Evolutionary conservation across 2,113 vertebrate species (phyloP).

Genomic region (Toxotes jaculatrix): DNA sequence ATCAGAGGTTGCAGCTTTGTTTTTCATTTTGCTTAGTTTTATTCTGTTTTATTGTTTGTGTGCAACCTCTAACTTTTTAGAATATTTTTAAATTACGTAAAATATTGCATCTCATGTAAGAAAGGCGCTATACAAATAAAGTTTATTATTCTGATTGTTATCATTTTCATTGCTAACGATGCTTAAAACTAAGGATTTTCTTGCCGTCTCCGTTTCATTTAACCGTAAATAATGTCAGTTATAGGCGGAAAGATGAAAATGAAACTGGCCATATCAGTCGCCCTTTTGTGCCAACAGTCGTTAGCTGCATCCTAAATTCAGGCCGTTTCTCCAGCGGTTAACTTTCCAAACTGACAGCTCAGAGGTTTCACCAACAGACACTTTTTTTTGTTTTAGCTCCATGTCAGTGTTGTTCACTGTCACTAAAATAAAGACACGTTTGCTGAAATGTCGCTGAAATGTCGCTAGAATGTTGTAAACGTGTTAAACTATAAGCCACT

Average conservation of each 20-base stretch:
- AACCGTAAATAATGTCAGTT: not conserved
- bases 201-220: not conserved
- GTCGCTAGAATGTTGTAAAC: not conserved
- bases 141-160: not conserved
- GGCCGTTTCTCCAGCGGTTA: conserved; percentile 39
- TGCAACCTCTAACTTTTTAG: too few relatives aligned
- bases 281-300: not conserved
- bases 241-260: too few relatives aligned
- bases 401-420: not conserved
- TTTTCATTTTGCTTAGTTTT: not conserved
- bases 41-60: not conserved
- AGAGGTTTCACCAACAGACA: not conserved
- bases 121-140: not conserved
- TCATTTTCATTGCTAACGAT: not conserved
- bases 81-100: not conserved
- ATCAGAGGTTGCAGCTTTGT: not conserved
- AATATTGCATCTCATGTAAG: not conserved
- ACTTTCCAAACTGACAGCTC: conserved; percentile 63
- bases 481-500: not conserved
- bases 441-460: too few relatives aligned
- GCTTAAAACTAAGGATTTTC: not conserved
- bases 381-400: not conserved
- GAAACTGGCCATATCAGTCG: too few relatives aligned
- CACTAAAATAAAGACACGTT: not conserved
- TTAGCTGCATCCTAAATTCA: conserved; percentile 12